Evolutionary conservation across 2,797 vertebrate species (phyloP), one percentile per base, ranked within the genome.

Genomic region (Poeciliopsis paucimaculata): DNA sequence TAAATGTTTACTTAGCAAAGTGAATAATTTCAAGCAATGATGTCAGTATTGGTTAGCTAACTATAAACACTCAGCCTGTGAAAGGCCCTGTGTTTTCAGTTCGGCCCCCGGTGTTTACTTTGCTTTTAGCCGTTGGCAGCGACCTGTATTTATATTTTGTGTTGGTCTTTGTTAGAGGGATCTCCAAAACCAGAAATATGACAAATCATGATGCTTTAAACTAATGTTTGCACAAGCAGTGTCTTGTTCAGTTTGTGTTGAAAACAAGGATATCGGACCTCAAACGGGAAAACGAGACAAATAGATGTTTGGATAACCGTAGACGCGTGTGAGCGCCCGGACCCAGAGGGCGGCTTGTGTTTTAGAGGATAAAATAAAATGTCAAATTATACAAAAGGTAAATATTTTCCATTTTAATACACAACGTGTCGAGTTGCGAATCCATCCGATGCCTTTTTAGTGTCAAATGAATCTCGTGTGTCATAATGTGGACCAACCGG

Each of bases 81-180:
- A 75, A 86, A 45, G 66, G 88, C 85, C 76, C 15, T 84, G 85
- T 87, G 84, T 82, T 87, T 89, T 85, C 51, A 83, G 78, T 75
- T 77, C 74, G 49, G 75, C 79, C 75, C 75, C 87, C 83, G 72
- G 83, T 88, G 89, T 91, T 90, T 93, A 91, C 80, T 76, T 77
- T 82, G 68, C 71, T 64, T 88, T 76, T 73, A 31, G 83, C 75
- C 85, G 81, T 85, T 41, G 73, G 71, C 5, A 26, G 9, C 36
- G 66, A 31, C 34, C 18, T 70, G 10, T 39, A 26, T 49, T 39
- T 18, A 36, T 77, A 43, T 34, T 60, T 49, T 39, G 43, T 51
- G 8, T n/a, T 55, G 76, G 34, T 51, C 78, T 78, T 62, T 77
- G 66, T 82, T 77, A 77, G 15, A 66, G 70, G 26, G 72, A 74